A percentile compares a stretch with the other conserved stretches of the same genome.
Conservation (phyloP, 2,113 vertebrate species). For the Rhea americana region DNA sequence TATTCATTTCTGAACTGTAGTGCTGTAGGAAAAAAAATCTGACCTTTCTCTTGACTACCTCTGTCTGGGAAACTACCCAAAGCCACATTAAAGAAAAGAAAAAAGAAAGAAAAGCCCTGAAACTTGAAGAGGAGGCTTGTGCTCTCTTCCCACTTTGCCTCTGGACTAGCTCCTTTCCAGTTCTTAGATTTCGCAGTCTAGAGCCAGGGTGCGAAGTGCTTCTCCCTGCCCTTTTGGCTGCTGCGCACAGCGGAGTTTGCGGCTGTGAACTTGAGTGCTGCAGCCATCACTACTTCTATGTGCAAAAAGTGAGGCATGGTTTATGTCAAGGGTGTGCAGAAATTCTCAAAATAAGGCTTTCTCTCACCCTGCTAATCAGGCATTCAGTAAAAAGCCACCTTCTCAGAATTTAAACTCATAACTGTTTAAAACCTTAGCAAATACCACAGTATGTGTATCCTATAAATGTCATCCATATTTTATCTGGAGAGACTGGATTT, state of each 20-base stretch:
- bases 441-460: constrained; percentile 5
- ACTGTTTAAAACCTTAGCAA: constrained; percentile 35
- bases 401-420: constrained; percentile 11
- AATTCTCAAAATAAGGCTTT: background rate
- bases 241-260: background rate
- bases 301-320: background rate
- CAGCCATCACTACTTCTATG: background rate
- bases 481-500: background rate
- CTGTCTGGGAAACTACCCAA: background rate
- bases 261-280: background rate
- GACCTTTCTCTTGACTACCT: background rate
- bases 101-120: background rate
- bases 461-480: constrained; percentile 34
- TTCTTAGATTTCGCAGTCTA: background rate
- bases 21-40: background rate
- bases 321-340: background rate
- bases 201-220: background rate
- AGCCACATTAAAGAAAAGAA: background rate
- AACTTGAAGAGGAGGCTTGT: background rate
- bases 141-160: background rate
- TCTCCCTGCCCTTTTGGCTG: constrained; percentile 1
- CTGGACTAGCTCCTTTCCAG: background rate
- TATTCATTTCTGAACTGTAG: background rate
- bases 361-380: background rate
- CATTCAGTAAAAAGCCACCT: background rate